A percentile compares a stretch with the other conserved stretches of the same genome.
Conservation (phyloP, 2,113 vertebrate species). For the Campylomormyrus tamandua region DNA sequence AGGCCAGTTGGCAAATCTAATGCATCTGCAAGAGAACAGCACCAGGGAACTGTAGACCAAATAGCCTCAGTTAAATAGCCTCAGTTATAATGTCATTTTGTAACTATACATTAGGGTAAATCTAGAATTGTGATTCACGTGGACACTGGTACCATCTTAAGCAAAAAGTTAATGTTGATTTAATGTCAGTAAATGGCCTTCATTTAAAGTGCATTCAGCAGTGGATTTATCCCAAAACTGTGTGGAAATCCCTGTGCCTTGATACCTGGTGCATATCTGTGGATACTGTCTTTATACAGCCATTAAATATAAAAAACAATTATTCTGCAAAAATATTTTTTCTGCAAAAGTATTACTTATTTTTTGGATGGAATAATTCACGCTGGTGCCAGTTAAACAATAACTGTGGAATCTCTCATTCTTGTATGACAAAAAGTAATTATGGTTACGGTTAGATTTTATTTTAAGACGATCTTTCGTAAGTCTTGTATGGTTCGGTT, state of each 20-base stretch:
- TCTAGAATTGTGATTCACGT: not conserved
- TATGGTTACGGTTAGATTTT: not conserved
- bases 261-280: not conserved
- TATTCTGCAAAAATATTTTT: not conserved
- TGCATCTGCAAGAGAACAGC: not conserved
- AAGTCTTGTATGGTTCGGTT: not conserved
- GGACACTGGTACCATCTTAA: not conserved
- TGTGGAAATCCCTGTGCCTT: not conserved
- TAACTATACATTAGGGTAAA: not conserved
- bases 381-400: not conserved
- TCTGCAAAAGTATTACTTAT: not conserved
- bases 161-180: not conserved
- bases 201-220: not conserved
- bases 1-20: not conserved
- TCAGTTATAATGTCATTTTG: not conserved
- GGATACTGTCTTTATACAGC: not conserved
- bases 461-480: not conserved
- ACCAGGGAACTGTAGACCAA: not conserved
- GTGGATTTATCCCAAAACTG: not conserved
- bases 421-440: not conserved
- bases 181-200: not conserved
- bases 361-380: not conserved
- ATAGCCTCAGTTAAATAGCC: not conserved
- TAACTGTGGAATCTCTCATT: not conserved
- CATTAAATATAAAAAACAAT: not conserved